Base-by-base conservation (phyloP, 2,888 invertebrate genomes). In the Chloroclysta siterata region DNA sequence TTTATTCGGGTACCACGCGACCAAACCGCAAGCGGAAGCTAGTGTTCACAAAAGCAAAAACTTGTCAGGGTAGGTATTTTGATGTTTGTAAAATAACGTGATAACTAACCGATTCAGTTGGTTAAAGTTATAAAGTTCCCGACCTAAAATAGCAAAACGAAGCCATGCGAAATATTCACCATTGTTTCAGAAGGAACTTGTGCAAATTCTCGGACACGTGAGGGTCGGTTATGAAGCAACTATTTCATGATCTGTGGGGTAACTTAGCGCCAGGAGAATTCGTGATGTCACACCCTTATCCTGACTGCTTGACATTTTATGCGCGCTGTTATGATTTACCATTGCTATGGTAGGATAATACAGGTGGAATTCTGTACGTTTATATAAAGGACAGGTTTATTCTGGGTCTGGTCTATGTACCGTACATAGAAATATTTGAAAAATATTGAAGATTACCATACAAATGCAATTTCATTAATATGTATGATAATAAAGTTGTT, bases 261-360 rank as follows among this genome's bases (percentile, higher is more conserved):
- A 66, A 68, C 66, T 70, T 66, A 66, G 68, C 66, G 63, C 68
- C 70, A 28, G 60, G 72, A 69, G 70, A 71, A 67, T 71, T 71
- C 70, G 55, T 58, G 44, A 57, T 66, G 72, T 71, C 72, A 71
- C 68, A 72, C 72, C 72, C 72, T 71, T 64, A 64, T 72, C 72
- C 54, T 64, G 48, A 57, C 66, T 61, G 14, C 69, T 64, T 68
- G 69, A 66, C 70, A 68, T 52, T 70, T 65, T 67, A 63, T 48
- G 56, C 60, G 59, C 39, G 44, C 53, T 56, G 66, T 62, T 69
- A 65, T 69, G 65, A 69, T 52, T 48, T 55, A 66, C 65, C 65
- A 22, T 22, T 22, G 22, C 22, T 39, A 39, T 4, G 8, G 10
- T 39, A 39, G 11, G 11, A 39, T 3, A 39, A 11, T 39, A 10